phyloP scores from a whole-genome alignment of 2,113 vertebrate species.

The Hipposideros armiger region DNA sequence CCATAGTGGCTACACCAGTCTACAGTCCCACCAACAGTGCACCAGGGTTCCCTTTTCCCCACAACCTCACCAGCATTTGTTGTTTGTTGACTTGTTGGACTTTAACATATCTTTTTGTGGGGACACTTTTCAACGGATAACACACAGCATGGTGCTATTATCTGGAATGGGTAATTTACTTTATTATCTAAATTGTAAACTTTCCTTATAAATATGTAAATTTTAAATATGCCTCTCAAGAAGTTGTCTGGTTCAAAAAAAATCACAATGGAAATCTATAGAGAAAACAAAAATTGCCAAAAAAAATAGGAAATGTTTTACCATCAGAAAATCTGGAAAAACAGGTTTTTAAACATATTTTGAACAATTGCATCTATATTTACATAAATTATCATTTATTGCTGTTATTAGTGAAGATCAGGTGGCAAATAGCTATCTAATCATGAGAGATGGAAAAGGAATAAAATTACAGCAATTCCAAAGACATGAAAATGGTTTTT shows the following conservation, averaged over 20 bases:
- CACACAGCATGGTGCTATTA: neutral
- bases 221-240: neutral
- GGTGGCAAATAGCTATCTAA: neutral
- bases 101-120: neutral
- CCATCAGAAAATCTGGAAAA: neutral
- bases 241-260: neutral
- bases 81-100: too few species aligned
- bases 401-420: neutral
- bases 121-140: neutral
- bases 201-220: neutral
- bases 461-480: neutral
- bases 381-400: neutral
- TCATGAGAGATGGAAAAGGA: neutral
- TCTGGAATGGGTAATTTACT: neutral
- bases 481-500: neutral
- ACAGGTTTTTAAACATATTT: neutral
- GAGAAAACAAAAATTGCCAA: neutral
- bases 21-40: too few species aligned
- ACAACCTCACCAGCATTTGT: too few species aligned
- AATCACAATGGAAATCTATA: neutral
- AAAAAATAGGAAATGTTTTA: conserved; percentile 5
- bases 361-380: neutral
- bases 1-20: too few species aligned
- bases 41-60: too few species aligned
- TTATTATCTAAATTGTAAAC: neutral